Base-by-base conservation (phyloP, 2,888 invertebrate species). In the Operophtera brumata region DNA sequence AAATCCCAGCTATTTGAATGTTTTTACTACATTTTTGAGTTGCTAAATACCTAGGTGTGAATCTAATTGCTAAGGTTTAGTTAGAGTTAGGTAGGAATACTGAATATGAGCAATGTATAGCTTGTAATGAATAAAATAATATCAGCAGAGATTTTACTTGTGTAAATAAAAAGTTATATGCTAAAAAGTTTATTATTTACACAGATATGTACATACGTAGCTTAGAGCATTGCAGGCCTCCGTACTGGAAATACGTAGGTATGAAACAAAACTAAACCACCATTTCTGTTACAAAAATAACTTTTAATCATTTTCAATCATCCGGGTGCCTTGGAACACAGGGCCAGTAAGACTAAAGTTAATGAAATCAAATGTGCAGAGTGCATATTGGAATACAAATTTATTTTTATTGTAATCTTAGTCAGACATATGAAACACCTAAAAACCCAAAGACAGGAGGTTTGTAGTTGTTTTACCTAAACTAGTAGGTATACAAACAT, bases 211-310 rank as follows among this genome's bases (percentile, higher is more conserved):
- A 20, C 20, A 20, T 20, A 20, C 30, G 3, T 10, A 4, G 6
- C 20, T 20, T 4, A n/a, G n/a, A n/a, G n/a, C n/a, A n/a, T n/a
- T n/a, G n/a, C n/a, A n/a, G n/a, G n/a, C n/a, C n/a, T n/a, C n/a
- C n/a, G n/a, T n/a, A n/a, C n/a, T n/a, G n/a, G n/a, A n/a, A n/a
- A n/a, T n/a, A n/a, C n/a, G n/a, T n/a, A n/a, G n/a, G n/a, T n/a
- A n/a, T n/a, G n/a, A n/a, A n/a, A 6, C 30, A 30, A 10, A 10
- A 4, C 6, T 5, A 20, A 41, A 49, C 45, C 25, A 49, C 30
- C 3, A 9, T 40, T 41, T 49, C 40, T 26, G 41, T 46, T 54
- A 66, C 36, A 70, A 73, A 72, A 71, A 69, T 69, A 70, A 61
- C 59, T 64, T 66, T n/a, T 71, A 32, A 32, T 34, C 2, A 11